Conservation (phyloP, 1,140 invertebrate species). For the Drosophila rhopaloa region DNA sequence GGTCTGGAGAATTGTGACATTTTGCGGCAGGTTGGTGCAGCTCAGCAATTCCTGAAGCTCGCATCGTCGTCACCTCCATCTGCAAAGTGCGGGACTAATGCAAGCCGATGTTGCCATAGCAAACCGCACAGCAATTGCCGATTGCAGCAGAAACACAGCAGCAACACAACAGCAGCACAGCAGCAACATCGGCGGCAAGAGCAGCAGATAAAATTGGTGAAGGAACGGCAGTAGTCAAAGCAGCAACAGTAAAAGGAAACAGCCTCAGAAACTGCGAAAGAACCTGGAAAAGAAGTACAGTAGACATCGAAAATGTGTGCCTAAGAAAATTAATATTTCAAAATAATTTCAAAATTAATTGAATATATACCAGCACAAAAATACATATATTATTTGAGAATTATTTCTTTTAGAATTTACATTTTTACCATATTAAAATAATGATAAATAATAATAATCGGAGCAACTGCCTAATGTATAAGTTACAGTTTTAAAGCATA, state of each 20-base stretch:
- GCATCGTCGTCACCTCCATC: conserved; percentile 7
- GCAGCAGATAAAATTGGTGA: conserved; percentile 14
- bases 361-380: no score
- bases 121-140: conserved; percentile 71
- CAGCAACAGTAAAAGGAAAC: conserved; percentile 11
- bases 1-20: conserved; percentile 21
- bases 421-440: no score
- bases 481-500: no score
- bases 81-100: neutral
- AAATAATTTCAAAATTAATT: no score
- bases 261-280: neutral
- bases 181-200: conserved; percentile 3
- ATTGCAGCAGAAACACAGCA: conserved; percentile 8
- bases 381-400: no score
- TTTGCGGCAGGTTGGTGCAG: conserved; percentile 38
- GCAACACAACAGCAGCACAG: conserved; percentile 12
- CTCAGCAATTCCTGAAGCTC: conserved; percentile 6
- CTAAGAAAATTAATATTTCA: no score
- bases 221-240: conserved; percentile 8
- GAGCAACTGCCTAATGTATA: no score
- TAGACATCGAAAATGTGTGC: neutral
- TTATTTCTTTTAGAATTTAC: no score
- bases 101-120: conserved; percentile 3
- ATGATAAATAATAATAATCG: no score
- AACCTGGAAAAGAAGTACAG: conserved; percentile 12